phyloP scores from a whole-genome alignment of 2,113 vertebrate species.

The Danionella cerebrum region DNA sequence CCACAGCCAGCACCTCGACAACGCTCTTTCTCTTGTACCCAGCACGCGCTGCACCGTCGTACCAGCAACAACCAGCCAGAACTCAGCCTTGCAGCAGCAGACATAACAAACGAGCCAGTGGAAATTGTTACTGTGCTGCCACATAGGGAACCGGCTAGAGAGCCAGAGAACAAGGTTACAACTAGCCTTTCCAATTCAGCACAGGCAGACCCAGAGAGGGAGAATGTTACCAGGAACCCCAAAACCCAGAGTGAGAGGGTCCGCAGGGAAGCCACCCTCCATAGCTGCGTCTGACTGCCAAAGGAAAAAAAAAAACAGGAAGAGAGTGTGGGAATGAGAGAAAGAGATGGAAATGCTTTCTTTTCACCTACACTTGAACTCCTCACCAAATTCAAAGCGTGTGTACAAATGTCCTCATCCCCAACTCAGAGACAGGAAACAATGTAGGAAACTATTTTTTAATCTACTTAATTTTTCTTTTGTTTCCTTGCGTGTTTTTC shows the following conservation, averaged over 20 bases:
- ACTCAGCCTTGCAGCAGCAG: slow-evolving; percentile 48
- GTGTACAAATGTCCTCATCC: too few relatives aligned
- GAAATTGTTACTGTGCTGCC: slow-evolving; percentile 51
- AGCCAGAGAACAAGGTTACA: slow-evolving; percentile 36
- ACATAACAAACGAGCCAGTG: slow-evolving; percentile 49
- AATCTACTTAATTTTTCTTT: too few relatives aligned
- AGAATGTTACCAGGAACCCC: slow-evolving; percentile 33
- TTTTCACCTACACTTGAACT: neutral
- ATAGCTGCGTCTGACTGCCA: slow-evolving; percentile 65
- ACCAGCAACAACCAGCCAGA: slow-evolving; percentile 54
- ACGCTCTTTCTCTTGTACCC: slow-evolving; percentile 71
- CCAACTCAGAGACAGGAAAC: too few relatives aligned
- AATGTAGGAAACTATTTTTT: too few relatives aligned
- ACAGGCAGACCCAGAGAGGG: slow-evolving; percentile 31
- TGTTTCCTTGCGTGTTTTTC: too few relatives aligned
- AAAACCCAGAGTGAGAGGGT: slow-evolving; percentile 50
- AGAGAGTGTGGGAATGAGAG: too few relatives aligned
- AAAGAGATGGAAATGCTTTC: too few relatives aligned
- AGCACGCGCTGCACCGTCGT: slow-evolving; percentile 65
- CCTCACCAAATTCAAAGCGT: too few relatives aligned
- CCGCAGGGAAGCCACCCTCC: slow-evolving; percentile 45
- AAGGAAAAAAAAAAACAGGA: too few relatives aligned
- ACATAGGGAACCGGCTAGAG: slow-evolving; percentile 31
- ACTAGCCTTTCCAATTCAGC: slow-evolving; percentile 19
- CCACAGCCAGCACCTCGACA: slow-evolving; percentile 64